Evolutionary conservation across 92 coral and sea anemone genomes (phyloP), one percentile per base, ranked within the genome.

Genomic region (Actinostola sp.): DNA sequence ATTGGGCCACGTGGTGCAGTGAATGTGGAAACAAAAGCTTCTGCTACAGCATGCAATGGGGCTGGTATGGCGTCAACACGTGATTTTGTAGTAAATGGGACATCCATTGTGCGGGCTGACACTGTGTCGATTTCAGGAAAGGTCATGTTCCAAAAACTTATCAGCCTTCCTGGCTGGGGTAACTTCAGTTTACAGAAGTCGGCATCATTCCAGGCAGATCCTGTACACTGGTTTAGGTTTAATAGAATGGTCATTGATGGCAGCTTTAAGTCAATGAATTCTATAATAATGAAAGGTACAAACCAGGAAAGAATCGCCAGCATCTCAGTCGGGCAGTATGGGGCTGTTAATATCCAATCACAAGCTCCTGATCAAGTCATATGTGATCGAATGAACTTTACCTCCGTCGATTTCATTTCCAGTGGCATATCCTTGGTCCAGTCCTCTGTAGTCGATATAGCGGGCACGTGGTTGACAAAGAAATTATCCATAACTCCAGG

Each of bases 151-250:
- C 60, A 57, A 28, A 68, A 67, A 15, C 63, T 78, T 68, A 63
- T 27, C 62, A 78, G 56, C 49, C 48, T 66, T 44, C 83, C 83
- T 15, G 83, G 83, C 25, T 78, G 83, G 83, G 72, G 76, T 4
- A 56, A 56, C 13, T 65, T 78, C 34, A 57, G 48, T 17, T 39
- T 78, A 19, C 67, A 55, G 3, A 23, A 45, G 43, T 29, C 70
- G 23, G 75, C 75, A 2, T 66, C 46, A 41, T 78, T 78, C 23
- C 61, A 78, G 42, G 70, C 62, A 30, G 34, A 33, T 56, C 76
- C 83, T 2, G 76, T 78, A 16, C 61, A 58, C 34, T 65, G 72
- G 53, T 78, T 66, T 45, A 52, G 41, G 33, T 78, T 78, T 52
- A 63, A 68, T 33, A 59, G 34, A 42, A 16, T 78, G 23, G 20